Evolutionary conservation across 2,797 vertebrate genomes (phyloP), one percentile per base, ranked within the genome.

Genomic region (Atherinosoma microstoma): DNA sequence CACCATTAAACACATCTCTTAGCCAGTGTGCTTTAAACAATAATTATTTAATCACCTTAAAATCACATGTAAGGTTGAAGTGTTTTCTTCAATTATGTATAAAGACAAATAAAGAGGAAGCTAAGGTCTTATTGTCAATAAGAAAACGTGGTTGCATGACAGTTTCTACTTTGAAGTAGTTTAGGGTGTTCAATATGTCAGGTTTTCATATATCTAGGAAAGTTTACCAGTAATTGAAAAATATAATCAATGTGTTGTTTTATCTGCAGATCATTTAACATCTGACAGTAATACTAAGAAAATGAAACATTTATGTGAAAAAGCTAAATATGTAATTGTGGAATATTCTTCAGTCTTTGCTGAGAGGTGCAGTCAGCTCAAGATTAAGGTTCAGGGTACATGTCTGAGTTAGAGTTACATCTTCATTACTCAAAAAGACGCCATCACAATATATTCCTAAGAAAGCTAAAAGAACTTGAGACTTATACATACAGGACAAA

Each of bases 21-120:
- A 80, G 71, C 49, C 80, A 80, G 87, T 45, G 64, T 29, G 58
- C 75, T 88, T 89, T 87, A 91, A 92, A 88, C 84, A 91, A 90
- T 84, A 81, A 91, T 90, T 82, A 84, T 84, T 89, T 89, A 87
- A 90, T 91, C 75, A 85, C 65, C 51, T 89, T 81, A 80, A 58
- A 75, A 63, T 67, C 65, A 77, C 36, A 65, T 63, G 66, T 75
- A 47, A 72, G 4, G 40, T 66, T 73, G 53, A 78, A 66, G 65
- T 73, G 45, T 75, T 63, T 27, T 58, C 54, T 67, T 70, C 16
- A 78, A 65, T 79, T 79, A 78, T 30, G 64, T 67, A 22, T 70
- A 83, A 78, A 75, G 49, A 12, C 18, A 73, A 59, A 73, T 35
- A 58, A 18, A 70, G 75, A 85, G 64, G 29, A 73, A n/a, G n/a